Conservation (phyloP, 2,888 invertebrate species). For the Dendrolimus pini region DNA sequence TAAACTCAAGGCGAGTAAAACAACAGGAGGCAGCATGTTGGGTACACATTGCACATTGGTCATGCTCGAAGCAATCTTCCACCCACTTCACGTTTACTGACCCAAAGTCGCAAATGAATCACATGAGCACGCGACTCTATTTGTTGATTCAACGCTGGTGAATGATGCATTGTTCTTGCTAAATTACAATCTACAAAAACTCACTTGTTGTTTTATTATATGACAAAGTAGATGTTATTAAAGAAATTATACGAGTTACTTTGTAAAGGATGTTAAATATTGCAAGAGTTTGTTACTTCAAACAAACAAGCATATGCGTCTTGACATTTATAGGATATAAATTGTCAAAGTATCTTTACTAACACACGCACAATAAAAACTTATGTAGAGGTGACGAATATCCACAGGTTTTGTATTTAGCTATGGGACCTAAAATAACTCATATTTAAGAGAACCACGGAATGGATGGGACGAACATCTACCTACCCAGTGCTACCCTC, state of each 20-base stretch:
- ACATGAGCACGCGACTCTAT: slow-evolving; percentile 32
- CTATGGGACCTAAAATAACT: no score
- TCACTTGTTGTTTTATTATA: slow-evolving; percentile 20
- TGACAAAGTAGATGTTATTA: neutral
- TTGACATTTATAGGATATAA: neutral
- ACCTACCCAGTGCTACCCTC: no score
- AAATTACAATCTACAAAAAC: slow-evolving; percentile 29
- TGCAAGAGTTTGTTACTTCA: slow-evolving; percentile 1
- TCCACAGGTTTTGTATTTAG: no score
- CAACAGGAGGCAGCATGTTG: no score
- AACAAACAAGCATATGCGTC: no score
- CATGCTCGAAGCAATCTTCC: slow-evolving; percentile 8
- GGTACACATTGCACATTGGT: neutral
- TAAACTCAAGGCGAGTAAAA: no score
- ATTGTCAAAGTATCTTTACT: neutral
- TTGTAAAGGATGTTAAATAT: slow-evolving; percentile 11
- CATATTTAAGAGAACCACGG: no score
- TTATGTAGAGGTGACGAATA: no score
- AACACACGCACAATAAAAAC: no score
- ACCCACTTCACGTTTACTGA: neutral
- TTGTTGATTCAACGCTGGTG: slow-evolving; percentile 32
- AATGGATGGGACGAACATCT: no score
- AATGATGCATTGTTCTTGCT: slow-evolving; percentile 42
- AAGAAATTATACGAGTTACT: neutral
- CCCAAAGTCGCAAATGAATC: slow-evolving; percentile 25